Conservation (phyloP, 1,140 invertebrate species). For the Portunus trituberculatus region DNA sequence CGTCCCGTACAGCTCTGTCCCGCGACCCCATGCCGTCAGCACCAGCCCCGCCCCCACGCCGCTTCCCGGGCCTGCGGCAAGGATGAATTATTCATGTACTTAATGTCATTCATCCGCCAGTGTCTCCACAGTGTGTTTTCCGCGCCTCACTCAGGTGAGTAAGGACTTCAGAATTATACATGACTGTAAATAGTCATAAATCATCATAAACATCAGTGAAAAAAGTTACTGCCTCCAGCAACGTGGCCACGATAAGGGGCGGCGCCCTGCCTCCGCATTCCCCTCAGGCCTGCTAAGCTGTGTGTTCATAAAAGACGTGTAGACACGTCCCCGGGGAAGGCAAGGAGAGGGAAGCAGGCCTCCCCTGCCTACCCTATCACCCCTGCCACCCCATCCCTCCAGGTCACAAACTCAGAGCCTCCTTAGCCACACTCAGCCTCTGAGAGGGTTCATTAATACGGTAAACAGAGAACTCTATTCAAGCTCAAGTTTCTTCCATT, state of each 20-base stretch:
- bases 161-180: not conserved
- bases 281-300: not conserved
- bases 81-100: not conserved
- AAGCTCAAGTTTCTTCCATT: not conserved
- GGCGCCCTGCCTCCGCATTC: not conserved
- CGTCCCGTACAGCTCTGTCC: not conserved
- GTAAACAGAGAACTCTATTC: not conserved
- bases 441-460: not conserved
- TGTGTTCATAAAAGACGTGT: not conserved
- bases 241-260: too few species aligned
- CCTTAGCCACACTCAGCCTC: not conserved
- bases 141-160: not conserved
- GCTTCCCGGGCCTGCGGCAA: not conserved
- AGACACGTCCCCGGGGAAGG: not conserved
- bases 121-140: not conserved
- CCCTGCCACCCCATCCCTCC: not conserved
- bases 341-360: too few species aligned
- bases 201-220: not conserved
- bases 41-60: not conserved
- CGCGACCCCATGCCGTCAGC: not conserved
- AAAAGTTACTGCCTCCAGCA: not conserved
- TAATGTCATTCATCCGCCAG: slow-evolving; percentile 13
- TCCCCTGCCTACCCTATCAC: not conserved
- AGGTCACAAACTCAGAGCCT: not conserved
- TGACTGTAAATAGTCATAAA: not conserved